phyloP scores from a whole-genome alignment of 2,113 vertebrate genomes.

The Felis catus region DNA sequence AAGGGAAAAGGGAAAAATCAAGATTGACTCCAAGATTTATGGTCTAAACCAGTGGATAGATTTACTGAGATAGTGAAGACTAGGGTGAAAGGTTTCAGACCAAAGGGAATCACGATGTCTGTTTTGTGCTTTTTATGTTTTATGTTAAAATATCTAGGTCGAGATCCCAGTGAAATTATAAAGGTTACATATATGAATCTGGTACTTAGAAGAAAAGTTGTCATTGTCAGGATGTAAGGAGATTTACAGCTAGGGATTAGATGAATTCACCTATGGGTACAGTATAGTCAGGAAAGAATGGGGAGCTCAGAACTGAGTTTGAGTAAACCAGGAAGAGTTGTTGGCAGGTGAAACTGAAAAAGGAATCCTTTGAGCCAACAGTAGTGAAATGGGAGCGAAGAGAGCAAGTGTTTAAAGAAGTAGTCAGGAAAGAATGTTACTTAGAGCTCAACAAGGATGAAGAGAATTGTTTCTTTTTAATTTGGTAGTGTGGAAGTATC shows the following conservation, averaged over 20 bases:
- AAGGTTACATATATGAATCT: neutral
- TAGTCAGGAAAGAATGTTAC: neutral
- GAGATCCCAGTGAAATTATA: neutral
- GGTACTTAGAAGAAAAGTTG: slow-evolving; percentile 4
- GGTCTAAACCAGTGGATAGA: neutral
- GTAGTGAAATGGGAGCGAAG: neutral
- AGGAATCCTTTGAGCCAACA: slow-evolving; percentile 6
- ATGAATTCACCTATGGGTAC: neutral
- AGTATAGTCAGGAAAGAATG: neutral
- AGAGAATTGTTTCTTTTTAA: neutral
- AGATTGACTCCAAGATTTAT: neutral
- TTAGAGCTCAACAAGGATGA: neutral
- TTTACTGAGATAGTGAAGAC: neutral
- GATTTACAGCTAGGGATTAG: neutral
- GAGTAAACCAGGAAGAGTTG: neutral
- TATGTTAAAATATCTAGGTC: slow-evolving; percentile 23
- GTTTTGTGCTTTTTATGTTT: slow-evolving; percentile 30
- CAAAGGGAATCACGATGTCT: neutral
- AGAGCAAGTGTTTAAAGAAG: neutral
- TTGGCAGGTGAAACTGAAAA: neutral
- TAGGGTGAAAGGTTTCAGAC: neutral
- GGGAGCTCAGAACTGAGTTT: neutral
- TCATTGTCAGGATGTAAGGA: neutral
- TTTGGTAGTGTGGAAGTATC: neutral
- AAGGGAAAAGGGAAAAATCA: slow-evolving; percentile 12